Evolutionary conservation across 2,797 vertebrate species (phyloP), one percentile per base, ranked within the genome.

Genomic region (Selene dorsalis): DNA sequence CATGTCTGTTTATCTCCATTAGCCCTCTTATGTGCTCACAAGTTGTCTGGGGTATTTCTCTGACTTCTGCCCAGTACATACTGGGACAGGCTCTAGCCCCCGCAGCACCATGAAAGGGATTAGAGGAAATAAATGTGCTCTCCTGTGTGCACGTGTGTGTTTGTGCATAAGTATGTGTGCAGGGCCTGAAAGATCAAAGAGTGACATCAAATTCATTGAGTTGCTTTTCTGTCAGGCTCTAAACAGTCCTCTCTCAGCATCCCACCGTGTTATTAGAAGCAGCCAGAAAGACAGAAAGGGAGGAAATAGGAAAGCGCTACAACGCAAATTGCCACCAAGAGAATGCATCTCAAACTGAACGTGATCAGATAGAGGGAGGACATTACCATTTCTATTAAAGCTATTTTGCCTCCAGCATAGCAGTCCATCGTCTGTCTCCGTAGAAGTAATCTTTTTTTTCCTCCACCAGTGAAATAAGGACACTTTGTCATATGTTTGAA

Each of bases 371-470:
- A 80, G 77, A 67, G 75, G 73, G 47, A 84, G 80, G 72, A 86
- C 88, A 91, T 90, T 90, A 91, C 75, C 91, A 92, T 92, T 93
- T 92, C 90, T 82, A 91, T 88, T 91, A 88, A 74, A 63, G 79
- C 75, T 73, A 79, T 80, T 89, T 87, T 77, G 84, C 88, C 87
- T 89, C 70, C 58, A 79, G 88, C 84, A 45, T 65, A 75, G 80
- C 41, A 17, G 61, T 62, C 75, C 28, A n/a, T 75, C 66, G 69
- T 79, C 67, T 45, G 32, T 82, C 79, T 87, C 65, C 0, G 45
- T 63, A 61, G 70, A 88, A 86, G 84, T 75, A 68, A 73, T 84
- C 61, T 59, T 69, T 71, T 76, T 53, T 56, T 8, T 3, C 24
- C 24, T 48, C 35, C 53, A 64, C 18, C 77, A 60, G 55, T 57